phyloP scores from a whole-genome alignment of 2,797 vertebrate genomes.

The Megalops cyprinoides region DNA sequence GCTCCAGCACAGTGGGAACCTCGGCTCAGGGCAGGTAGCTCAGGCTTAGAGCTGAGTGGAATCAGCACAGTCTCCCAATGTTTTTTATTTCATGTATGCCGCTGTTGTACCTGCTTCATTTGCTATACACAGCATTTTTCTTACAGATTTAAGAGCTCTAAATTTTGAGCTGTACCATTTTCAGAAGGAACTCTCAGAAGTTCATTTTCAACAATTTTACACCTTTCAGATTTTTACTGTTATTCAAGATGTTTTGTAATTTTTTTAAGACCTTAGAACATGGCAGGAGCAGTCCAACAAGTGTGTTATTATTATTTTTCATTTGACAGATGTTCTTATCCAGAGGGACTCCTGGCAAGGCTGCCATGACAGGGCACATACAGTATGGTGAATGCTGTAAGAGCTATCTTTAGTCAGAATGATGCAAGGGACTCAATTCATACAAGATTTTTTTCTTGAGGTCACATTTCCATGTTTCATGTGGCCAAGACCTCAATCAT shows the following conservation, averaged over 20 bases:
- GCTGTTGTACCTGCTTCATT: neutral
- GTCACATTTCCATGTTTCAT: neutral
- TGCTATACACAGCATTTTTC: neutral
- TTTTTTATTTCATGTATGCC: neutral
- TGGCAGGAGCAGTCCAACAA: no score
- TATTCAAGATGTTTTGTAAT: no score
- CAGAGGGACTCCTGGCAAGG: no score
- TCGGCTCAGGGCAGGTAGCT: neutral
- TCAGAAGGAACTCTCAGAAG: neutral
- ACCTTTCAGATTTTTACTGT: no score
- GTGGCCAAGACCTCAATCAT: neutral
- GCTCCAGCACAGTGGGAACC: neutral
- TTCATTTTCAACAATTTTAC: no score
- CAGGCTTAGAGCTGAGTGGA: constrained; percentile 4
- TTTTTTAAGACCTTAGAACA: no score
- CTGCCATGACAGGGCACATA: no score
- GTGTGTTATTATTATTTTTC: no score
- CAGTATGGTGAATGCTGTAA: no score
- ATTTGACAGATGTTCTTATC: no score
- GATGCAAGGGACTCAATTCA: neutral
- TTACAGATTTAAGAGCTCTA: neutral
- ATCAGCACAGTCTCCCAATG: constrained; percentile 4
- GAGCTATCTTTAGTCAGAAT: neutral
- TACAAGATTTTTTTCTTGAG: neutral
- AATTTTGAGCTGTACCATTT: neutral